Base-by-base conservation (phyloP, 1,140 invertebrate species). In the Drosophila varians region DNA sequence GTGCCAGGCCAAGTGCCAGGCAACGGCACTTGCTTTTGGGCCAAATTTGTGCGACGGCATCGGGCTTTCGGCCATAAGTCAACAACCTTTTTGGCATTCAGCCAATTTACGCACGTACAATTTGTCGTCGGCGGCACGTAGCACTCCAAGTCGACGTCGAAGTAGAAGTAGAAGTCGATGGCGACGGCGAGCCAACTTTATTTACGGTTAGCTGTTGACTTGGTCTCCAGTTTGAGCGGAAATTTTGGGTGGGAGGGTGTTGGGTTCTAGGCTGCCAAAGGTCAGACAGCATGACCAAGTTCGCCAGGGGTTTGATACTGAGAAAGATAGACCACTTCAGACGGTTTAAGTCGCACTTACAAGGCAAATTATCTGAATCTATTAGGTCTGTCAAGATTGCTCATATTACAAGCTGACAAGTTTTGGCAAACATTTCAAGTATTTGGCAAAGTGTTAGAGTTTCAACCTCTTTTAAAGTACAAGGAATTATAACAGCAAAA, bases 71-170 rank as follows among this genome's bases (percentile, higher is more conserved):
- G 55, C 73, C 46, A 79, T 76, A 84, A 84, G 79, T 84, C 79
- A 84, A 84, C 82, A 84, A 84, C 80, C 79, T 84, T 76, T 84
- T 84, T 72, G 80, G 76, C 79, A 62, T 68, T 42, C 82, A 31
- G 72, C 66, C 72, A 79, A 80, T 86, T 86, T 86, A 84, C 79
- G 80, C 79, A 86, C 79, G 80, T 84, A 76, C 71, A 84, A 83
- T 60, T 79, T 84, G 79, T 83, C 60, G 70, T 47, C 71, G 51
- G 51, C 57, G 62, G 64, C 69, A 77, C 54, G 65, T 65, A 66
- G 53, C 52, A 57, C 69, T 73, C 60, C 12, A 66, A 18, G 62
- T 12, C 43, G 16, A 26, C 19, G 34, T 54, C 25, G 31, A 64
- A 31, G 54, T 64, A 16, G 16, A 28, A 19, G 49, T 38, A 18